These are phyloP conservation scores for Emydoidea blandingii DNA, from an alignment of 2,797 vertebrate species.

Conservation along the genomic window DNA sequence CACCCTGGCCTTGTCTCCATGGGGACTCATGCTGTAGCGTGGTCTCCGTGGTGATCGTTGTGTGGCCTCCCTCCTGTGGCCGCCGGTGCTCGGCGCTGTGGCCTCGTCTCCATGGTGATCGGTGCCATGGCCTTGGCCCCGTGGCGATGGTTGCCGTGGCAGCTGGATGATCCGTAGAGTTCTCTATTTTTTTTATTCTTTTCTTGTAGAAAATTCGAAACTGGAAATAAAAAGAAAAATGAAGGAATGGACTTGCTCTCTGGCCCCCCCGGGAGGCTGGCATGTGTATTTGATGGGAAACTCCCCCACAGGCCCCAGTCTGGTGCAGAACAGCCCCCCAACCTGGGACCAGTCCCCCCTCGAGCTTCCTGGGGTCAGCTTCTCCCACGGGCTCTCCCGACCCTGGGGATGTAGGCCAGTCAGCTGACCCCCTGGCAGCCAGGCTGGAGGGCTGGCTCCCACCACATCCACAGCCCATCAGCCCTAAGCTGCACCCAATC, in stretches of 20 bases:
- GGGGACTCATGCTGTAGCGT: background rate
- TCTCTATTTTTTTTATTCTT: conserved; percentile 52
- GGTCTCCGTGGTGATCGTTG: background rate
- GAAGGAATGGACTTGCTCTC: background rate
- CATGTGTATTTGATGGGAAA: background rate
- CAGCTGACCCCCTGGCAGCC: background rate
- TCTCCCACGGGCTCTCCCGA: background rate
- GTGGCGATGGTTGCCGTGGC: background rate
- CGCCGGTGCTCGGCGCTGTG: background rate
- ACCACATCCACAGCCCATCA: background rate
- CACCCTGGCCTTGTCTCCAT: background rate
- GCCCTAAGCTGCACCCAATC: background rate
- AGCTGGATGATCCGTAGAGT: conserved; percentile 39
- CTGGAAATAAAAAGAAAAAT: conserved; percentile 44
- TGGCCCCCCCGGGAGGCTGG: background rate
- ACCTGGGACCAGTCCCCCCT: background rate
- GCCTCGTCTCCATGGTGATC: background rate
- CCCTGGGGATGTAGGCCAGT: background rate
- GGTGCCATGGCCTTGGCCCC: background rate
- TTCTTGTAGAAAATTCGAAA: conserved; percentile 53
- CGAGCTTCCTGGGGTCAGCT: background rate
- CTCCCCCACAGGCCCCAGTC: background rate
- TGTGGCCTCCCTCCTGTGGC: background rate
- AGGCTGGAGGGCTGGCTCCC: background rate
- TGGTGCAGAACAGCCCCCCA: too few relatives aligned